Percentiles rank a stretch among this genome's conserved stretches.
Conservation (phyloP, 30 jellyfish, hydroid and myxozoan species). For the Chironex yamaguchii region DNA sequence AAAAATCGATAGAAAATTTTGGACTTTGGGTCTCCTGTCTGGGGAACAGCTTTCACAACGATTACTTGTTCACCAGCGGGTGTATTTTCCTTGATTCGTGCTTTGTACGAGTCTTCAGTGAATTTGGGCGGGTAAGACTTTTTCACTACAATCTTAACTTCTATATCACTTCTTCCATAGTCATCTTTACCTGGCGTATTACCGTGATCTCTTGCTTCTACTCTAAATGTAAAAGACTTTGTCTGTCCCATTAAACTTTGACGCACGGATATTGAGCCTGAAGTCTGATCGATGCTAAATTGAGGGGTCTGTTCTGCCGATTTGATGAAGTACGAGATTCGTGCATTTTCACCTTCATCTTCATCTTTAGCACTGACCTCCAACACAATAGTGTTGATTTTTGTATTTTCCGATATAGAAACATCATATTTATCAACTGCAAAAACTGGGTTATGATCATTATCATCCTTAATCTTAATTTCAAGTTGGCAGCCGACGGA, state of each 20-base stretch:
- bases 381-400: conserved; percentile 76
- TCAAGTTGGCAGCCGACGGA: conserved; percentile 97
- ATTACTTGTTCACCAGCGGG: conserved; percentile 79
- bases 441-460: conserved; percentile 88
- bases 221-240: conserved; percentile 72
- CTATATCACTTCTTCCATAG: conserved; percentile 42
- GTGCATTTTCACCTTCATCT: conserved; percentile 92
- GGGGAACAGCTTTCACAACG: conserved; percentile 75
- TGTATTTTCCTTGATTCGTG: conserved; percentile 52
- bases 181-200: conserved; percentile 4
- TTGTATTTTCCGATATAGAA: conserved; percentile 76
- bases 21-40: conserved; percentile 9
- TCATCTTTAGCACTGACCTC: conserved; percentile 89
- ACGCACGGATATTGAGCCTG: conserved; percentile 81
- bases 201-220: conserved; percentile 82
- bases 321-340: conserved; percentile 67
- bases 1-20: conserved; percentile 81
- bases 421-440: conserved; percentile 87
- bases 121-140: conserved; percentile 85
- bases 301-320: conserved; percentile 33
- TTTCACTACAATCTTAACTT: conserved; percentile 74
- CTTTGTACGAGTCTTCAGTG: conserved; percentile 44
- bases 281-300: conserved; percentile 70
- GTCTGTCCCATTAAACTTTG: conserved; percentile 38
- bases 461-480: conserved; percentile 74